A percentile compares a stretch with the other conserved stretches of the same genome.
Conservation (phyloP, 2,888 invertebrate species). For the Seira ritae region DNA sequence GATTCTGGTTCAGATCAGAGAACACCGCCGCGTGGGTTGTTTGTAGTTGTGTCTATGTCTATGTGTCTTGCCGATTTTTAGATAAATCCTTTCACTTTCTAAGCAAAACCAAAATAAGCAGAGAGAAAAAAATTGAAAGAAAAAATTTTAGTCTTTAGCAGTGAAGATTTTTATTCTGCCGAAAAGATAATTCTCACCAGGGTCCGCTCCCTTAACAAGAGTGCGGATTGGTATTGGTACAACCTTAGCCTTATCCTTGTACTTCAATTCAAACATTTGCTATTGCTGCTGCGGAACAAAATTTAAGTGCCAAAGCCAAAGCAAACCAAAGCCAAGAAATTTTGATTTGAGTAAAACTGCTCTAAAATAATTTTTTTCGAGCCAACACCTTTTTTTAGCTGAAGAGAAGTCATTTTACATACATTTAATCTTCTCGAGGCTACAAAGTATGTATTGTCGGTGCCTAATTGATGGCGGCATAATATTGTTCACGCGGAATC, state of each 20-base stretch:
- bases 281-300: too few species aligned
- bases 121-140: background rate
- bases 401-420: background rate
- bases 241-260: constrained; percentile 14
- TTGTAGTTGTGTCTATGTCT: background rate
- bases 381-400: constrained; percentile 10
- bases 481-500: too few species aligned
- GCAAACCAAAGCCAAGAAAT: background rate
- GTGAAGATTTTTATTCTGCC: background rate
- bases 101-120: background rate
- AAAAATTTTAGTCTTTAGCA: background rate
- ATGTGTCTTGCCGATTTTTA: background rate
- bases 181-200: background rate
- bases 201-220: too few species aligned
- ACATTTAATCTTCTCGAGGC: constrained; percentile 4
- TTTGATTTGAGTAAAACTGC: background rate
- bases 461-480: too few species aligned
- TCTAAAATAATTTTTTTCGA: background rate
- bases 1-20: background rate
- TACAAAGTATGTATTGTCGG: background rate
- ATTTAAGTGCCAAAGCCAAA: background rate
- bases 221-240: background rate
- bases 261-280: background rate
- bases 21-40: background rate
- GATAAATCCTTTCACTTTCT: constrained; percentile 4